Conservation (phyloP, 2,797 vertebrate genomes). For the Manis javanica region DNA sequence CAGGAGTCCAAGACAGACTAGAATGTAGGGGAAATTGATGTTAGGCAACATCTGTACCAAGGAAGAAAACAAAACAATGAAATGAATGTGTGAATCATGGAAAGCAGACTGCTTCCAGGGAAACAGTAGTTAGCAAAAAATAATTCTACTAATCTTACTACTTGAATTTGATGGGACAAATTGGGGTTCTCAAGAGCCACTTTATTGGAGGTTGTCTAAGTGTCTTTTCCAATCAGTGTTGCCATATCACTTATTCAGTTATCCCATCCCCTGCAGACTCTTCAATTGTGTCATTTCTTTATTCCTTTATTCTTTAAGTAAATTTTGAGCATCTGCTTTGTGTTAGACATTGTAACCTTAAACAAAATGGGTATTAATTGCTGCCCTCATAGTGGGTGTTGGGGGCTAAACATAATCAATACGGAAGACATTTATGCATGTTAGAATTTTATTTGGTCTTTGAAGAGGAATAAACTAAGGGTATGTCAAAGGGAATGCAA, state of each 20-base stretch:
- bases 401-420: background rate
- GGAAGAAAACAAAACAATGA: background rate
- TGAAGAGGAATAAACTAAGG: background rate
- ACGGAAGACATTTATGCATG: background rate
- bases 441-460: background rate
- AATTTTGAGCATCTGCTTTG: background rate
- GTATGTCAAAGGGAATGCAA: background rate
- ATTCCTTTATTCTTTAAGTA: background rate
- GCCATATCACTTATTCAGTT: background rate
- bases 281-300: background rate
- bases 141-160: background rate
- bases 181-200: background rate
- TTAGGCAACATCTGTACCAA: background rate
- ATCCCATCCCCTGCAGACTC: background rate
- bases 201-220: background rate
- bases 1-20: background rate
- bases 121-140: background rate
- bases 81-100: background rate
- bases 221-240: background rate
- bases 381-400: background rate
- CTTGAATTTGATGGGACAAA: background rate
- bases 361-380: background rate
- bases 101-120: background rate
- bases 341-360: background rate
- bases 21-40: background rate